Evolutionary conservation across 2,888 invertebrate species (phyloP), one percentile per base, ranked within the genome.

Genomic region (Frankliniella intonsa): DNA sequence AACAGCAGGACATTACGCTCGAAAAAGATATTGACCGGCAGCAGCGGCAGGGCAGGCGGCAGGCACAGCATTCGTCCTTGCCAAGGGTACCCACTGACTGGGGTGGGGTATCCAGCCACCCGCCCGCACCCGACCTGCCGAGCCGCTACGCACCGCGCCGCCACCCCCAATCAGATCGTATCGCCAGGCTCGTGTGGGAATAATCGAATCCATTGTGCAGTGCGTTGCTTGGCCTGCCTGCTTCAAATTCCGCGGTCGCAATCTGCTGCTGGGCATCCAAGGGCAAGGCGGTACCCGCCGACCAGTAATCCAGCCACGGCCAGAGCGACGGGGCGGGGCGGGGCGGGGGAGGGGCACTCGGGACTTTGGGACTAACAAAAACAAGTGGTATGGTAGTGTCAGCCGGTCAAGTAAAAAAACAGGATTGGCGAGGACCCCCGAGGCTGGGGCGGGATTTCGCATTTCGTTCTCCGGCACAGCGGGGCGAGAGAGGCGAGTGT

Each of bases 121-220:
- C 38, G 38, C 2, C 38, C 62, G 12, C 38, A 38, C 38, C 38
- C 38, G 38, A 38, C 38, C 62, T 17, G 17, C 62, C 14, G 38
- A 38, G 62, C 62, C 14, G 17, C 62, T 17, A n/a, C 62, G 38
- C 14, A 14, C 62, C 14, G 62, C 62, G 62, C 62, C 17, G 19
- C 62, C 62, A 62, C 62, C 62, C 62, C 62, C 62, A 62, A 62
- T 62, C 62, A 62, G 62, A 62, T 62, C 14, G 62, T 62, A 62
- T 62, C 62, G n/a, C 62, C 62, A n/a, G 38, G n/a, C 62, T n/a
- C 62, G 62, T 62, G 62, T 62, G 62, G 62, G 62, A 62, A 62
- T 62, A 55, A 55, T 55, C 55, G 55, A 55, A 62, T 25, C 69
- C 69, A 76, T 25, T 76, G 69, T 76, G 69, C 22, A 22, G 22